Evolutionary conservation across 2,888 invertebrate species (phyloP).

Genomic region (Microctonus aethiopoides): DNA sequence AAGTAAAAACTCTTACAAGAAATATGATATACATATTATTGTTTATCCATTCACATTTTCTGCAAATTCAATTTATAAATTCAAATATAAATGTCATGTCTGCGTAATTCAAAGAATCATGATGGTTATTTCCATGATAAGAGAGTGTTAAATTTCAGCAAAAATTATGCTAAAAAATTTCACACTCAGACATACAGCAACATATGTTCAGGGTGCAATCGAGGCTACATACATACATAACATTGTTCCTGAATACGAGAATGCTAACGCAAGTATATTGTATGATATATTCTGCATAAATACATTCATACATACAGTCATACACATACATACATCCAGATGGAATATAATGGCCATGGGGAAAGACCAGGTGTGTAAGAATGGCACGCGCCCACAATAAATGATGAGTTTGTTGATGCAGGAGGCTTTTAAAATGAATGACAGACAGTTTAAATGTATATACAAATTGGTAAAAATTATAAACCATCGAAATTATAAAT

Average conservation of each 20-base stretch:
- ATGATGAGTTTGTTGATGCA: background rate
- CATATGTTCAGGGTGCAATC: conserved; percentile 22
- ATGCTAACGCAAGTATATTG: background rate
- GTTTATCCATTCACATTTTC: background rate
- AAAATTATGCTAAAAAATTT: conserved; percentile 33
- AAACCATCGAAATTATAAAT: background rate
- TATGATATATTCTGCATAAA: no score
- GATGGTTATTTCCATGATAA: background rate
- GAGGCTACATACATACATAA: background rate
- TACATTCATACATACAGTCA: no score
- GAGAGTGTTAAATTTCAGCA: background rate
- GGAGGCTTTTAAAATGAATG: background rate
- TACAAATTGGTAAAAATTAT: background rate
- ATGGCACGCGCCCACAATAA: background rate
- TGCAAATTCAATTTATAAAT: background rate
- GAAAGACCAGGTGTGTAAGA: conserved; percentile 4
- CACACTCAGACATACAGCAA: no score
- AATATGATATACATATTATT: background rate
- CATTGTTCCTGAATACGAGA: background rate
- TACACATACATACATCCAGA: conserved; percentile 33
- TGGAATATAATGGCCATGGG: conserved; percentile 18
- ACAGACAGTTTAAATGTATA: background rate
- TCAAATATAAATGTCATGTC: background rate
- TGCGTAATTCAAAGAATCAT: conserved; percentile 17
- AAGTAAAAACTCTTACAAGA: background rate